Evolutionary conservation across 1,140 invertebrate species (phyloP).

Genomic region (Sogatella furcifera): DNA sequence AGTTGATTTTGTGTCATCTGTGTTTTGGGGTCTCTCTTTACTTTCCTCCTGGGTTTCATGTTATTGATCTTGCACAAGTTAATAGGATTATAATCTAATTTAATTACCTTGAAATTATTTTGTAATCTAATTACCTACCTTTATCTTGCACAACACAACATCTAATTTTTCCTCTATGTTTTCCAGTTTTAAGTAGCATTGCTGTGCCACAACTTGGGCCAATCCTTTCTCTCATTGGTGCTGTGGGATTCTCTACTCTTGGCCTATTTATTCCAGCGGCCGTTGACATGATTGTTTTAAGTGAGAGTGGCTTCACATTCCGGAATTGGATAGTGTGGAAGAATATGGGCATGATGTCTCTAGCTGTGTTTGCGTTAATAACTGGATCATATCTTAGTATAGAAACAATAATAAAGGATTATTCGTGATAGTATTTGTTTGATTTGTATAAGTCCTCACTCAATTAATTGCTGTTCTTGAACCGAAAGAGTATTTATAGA

Average conservation of each 20-base stretch:
- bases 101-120: no score
- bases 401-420: no score
- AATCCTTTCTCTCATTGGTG: conserved; percentile 53
- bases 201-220: conserved; percentile 47
- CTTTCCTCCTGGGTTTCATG: no score
- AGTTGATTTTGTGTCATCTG: no score
- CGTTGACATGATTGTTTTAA: conserved; percentile 37
- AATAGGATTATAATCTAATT: no score
- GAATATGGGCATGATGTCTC: conserved; percentile 24
- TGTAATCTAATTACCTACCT: no score
- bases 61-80: no score
- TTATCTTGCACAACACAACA: no score
- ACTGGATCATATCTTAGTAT: conserved; percentile 35
- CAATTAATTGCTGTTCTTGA: no score
- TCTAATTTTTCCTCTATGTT: neutral
- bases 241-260: conserved; percentile 47
- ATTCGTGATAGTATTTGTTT: conserved; percentile 30
- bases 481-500: no score
- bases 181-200: conserved; percentile 34
- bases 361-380: conserved; percentile 48
- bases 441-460: no score
- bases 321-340: conserved; percentile 14
- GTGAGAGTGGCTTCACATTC: conserved; percentile 4
- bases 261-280: conserved; percentile 52
- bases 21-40: no score